phyloP scores from a whole-genome alignment of 2,888 invertebrate species.

The Mechanitis mazaeus region DNA sequence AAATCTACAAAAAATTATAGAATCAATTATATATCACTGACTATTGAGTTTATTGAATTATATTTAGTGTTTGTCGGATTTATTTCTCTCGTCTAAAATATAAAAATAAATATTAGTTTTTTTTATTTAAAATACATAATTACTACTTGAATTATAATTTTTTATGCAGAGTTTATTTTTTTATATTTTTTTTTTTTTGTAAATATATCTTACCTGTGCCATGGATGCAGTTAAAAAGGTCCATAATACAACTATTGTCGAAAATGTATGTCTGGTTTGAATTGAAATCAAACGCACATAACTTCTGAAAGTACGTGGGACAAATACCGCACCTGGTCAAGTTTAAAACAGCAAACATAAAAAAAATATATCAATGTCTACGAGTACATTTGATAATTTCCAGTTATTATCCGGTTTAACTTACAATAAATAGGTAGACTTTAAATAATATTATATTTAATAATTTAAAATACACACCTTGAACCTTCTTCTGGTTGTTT shows the following conservation, averaged over 20 bases:
- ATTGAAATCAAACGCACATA: constrained; percentile 53
- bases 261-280: constrained; percentile 55
- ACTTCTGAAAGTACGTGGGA: constrained; percentile 64
- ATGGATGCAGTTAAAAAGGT: constrained; percentile 62
- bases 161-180: no score
- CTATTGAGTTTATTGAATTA: no score
- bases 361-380: background rate
- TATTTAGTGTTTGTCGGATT: no score
- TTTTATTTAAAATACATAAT: no score
- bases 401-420: no score
- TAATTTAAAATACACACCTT: constrained; percentile 18
- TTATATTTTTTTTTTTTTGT: background rate
- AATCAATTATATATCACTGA: no score
- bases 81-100: no score
- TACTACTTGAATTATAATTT: no score
- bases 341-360: background rate
- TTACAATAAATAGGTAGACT: no score
- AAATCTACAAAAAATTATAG: constrained; percentile 40
- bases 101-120: no score
- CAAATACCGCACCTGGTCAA: constrained; percentile 60
- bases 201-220: constrained; percentile 45
- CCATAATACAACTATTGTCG: constrained; percentile 68
- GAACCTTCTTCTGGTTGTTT: constrained; percentile 19
- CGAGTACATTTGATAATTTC: background rate
- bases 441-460: no score